phyloP scores from a whole-genome alignment of 2,888 invertebrate species.

The Lamellibrachia satsuma region DNA sequence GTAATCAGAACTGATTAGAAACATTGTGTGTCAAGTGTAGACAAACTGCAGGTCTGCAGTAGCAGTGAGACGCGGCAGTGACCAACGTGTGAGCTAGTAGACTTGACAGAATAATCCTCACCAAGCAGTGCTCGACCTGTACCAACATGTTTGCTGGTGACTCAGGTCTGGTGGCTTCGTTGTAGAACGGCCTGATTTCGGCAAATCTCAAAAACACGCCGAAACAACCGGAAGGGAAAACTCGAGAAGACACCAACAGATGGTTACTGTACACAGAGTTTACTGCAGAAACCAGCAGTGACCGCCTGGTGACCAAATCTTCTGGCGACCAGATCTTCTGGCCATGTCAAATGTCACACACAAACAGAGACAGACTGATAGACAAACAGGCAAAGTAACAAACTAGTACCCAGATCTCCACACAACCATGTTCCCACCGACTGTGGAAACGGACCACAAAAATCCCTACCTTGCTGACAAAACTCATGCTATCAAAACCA shows the following conservation, averaged over 20 bases:
- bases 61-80: not conserved
- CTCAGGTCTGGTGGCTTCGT: not conserved
- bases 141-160: not conserved
- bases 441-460: not conserved
- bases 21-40: not conserved
- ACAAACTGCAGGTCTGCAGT: not conserved
- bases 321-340: not conserved
- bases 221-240: not conserved
- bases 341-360: not conserved
- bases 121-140: not conserved
- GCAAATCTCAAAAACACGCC: not conserved
- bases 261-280: not conserved
- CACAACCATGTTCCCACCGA: not conserved
- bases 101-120: not conserved
- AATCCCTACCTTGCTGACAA: conserved; percentile 1
- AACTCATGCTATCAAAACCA: not conserved
- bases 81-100: not conserved
- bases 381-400: not conserved
- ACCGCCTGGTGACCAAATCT: not conserved
- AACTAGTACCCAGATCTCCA: not conserved
- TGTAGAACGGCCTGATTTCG: not conserved
- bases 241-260: not conserved
- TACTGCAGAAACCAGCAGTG: not conserved
- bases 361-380: not conserved
- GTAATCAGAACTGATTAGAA: not conserved